Evolutionary conservation across 2,888 invertebrate species (phyloP), one percentile per base, ranked within the genome.

Genomic region (Pristionchus arcanus): DNA sequence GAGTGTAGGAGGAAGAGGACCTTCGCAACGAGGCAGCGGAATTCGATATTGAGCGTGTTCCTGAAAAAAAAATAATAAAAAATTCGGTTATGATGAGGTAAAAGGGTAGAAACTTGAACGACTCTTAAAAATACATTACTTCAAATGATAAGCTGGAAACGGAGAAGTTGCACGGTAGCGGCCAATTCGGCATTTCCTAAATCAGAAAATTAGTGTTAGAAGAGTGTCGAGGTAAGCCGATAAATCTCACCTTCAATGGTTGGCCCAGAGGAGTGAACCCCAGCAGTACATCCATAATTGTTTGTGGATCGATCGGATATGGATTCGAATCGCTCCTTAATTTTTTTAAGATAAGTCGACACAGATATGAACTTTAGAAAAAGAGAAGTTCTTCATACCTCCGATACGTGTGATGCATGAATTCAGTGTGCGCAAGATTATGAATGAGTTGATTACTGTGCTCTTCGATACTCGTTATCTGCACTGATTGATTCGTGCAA

Each of bases 291-390:
- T 77, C 74, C 21, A 21, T 19, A 25, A 77, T 77, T 25, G 74
- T 21, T 42, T 77, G 74, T 5, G 74, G 74, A 77, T 77, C 37
- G 42, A 19, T 5, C 7, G 74, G 74, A 25, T 4, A 25, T 2
- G 74, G 74, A 42, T 42, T 77, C 25, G 37, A 25, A 42, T 77
- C 74, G 25, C 74, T 77, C 42, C 74, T 77, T 21, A 77, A 77
- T 42, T 42, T 42, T 21, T 77, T 25, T 42, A 21, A n/a, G n/a
- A n/a, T n/a, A n/a, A n/a, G n/a, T n/a, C n/a, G n/a, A n/a, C n/a
- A n/a, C n/a, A n/a, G n/a, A n/a, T n/a, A n/a, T n/a, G n/a, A n/a
- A n/a, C n/a, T n/a, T n/a, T n/a, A n/a, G n/a, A n/a, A n/a, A 3
- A 49, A 49, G 13, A 42, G 42, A 68, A 68, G 28, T 68, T 15